Conservation (phyloP, 2,113 vertebrate genomes). For the Piaya cayana region DNA sequence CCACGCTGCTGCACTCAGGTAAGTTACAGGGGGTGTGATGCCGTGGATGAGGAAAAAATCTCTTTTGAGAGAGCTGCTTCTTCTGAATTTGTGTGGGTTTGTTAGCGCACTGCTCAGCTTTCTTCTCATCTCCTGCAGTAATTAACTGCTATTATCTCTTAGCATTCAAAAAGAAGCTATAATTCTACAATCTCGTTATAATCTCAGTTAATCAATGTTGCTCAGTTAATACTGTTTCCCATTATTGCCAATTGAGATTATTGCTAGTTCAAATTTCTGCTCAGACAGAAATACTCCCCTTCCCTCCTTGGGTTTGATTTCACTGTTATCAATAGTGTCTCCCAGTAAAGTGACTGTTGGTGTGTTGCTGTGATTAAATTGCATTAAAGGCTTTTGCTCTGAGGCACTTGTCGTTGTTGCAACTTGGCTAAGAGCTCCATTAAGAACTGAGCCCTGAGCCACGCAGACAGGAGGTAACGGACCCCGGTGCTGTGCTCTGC, state of each 20-base stretch:
- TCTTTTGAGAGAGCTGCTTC: neutral
- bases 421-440: neutral
- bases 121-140: neutral
- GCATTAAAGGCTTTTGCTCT: neutral
- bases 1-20: slow-evolving; percentile 97
- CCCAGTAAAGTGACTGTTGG: neutral
- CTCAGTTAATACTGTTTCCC: neutral
- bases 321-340: neutral
- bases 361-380: neutral
- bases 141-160: neutral
- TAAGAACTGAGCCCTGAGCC: neutral
- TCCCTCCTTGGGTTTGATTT: neutral
- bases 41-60: neutral
- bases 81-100: neutral
- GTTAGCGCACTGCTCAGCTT: neutral
- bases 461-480: neutral
- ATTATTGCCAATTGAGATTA: neutral
- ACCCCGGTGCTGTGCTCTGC: neutral
- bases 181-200: neutral
- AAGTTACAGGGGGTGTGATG: neutral
- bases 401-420: neutral
- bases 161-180: neutral
- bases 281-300: neutral
- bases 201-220: neutral
- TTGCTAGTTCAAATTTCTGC: neutral